Evolutionary conservation across 2,888 invertebrate genomes (phyloP).

Genomic region (Hofmannophila pseudospretella): DNA sequence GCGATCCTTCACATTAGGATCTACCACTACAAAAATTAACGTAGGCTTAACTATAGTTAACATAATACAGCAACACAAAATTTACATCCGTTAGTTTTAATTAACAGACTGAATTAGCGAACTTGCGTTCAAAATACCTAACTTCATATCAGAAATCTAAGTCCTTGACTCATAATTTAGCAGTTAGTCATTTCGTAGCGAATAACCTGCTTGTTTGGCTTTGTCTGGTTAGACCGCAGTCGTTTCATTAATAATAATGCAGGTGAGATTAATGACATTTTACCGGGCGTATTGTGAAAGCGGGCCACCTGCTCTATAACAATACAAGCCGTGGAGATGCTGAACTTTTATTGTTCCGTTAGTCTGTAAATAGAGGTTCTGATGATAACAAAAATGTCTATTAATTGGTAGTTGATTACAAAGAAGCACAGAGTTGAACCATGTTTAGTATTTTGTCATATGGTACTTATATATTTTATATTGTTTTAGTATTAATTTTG

Average conservation of each 20-base stretch:
- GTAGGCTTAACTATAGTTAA: no score
- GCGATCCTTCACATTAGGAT: no score
- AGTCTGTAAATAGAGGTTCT: constrained; percentile 2
- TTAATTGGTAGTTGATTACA: no score
- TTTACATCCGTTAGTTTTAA: no score
- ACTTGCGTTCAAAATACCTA: neutral
- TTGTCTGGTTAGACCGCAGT: neutral
- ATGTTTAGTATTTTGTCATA: no score
- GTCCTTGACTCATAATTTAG: constrained; percentile 8
- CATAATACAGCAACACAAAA: no score
- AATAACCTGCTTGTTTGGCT: constrained; percentile 2
- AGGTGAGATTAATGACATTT: constrained; percentile 27
- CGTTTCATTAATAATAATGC: constrained; percentile 22
- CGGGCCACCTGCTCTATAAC: constrained; percentile 27
- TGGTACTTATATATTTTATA: no score
- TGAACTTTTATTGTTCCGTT: constrained; percentile 10
- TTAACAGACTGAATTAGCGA: no score
- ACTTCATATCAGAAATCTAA: neutral
- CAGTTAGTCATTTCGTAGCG: constrained; percentile 6
- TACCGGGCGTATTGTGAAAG: constrained; percentile 32
- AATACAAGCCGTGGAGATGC: constrained; percentile 10
- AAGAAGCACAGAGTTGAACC: no score
- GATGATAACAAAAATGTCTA: neutral
- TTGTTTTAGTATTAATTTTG: no score
- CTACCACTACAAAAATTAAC: no score